A percentile compares a stretch with the other conserved stretches of the same genome.
These are phyloP conservation scores for Dascillus cervinus DNA, from an alignment of 2,888 invertebrate genomes.

Conservation along the genomic window DNA sequence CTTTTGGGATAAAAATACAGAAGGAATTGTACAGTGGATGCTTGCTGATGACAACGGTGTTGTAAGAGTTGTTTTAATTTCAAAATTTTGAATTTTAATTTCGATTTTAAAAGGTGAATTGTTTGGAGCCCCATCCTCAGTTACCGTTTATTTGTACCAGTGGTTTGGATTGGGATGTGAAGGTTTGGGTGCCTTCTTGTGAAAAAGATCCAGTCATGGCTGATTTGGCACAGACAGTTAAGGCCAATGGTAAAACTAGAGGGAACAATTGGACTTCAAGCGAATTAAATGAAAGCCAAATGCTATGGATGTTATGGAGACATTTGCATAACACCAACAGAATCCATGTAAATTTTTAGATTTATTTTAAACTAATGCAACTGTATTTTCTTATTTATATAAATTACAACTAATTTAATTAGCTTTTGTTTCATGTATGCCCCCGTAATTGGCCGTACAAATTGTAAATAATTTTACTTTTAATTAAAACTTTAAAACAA, in stretches of 20 bases:
- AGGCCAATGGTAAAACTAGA: conserved; percentile 26
- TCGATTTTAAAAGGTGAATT: conserved; percentile 67
- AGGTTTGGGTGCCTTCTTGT: conserved; percentile 81
- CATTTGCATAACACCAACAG: conserved; percentile 28
- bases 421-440: too few species aligned
- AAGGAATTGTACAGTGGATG: conserved; percentile 84
- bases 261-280: conserved; percentile 17
- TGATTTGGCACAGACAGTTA: conserved; percentile 43
- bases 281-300: conserved; percentile 32
- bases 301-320: conserved; percentile 39
- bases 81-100: background rate
- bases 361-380: conserved; percentile 2
- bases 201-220: conserved; percentile 51
- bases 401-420: too few species aligned
- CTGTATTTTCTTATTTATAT: too few species aligned
- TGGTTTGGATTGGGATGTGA: conserved; percentile 86
- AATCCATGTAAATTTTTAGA: conserved; percentile 5
- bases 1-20: conserved; percentile 85
- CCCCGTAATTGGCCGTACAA: too few species aligned
- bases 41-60: conserved; percentile 75
- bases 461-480: too few species aligned
- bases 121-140: conserved; percentile 83
- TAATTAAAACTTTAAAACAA: too few species aligned
- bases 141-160: conserved; percentile 83
- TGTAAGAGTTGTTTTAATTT: too few species aligned